Conservation (phyloP, 1,140 invertebrate species). For the Drosophila kohkoa region DNA sequence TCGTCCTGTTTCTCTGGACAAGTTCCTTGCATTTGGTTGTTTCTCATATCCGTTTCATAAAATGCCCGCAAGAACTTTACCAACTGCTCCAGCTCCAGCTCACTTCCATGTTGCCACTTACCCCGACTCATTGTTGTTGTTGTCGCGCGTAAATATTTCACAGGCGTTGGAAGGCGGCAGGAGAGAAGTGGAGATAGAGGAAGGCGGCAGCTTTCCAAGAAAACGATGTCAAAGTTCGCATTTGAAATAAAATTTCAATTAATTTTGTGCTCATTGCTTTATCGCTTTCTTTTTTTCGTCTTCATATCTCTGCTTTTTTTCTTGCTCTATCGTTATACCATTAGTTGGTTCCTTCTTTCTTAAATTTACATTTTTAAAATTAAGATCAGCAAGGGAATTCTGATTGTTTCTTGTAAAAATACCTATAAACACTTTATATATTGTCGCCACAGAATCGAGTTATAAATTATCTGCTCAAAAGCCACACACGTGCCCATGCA, state of each 20-base stretch:
- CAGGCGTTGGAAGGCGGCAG: slow-evolving; percentile 39
- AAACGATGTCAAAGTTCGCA: slow-evolving; percentile 68
- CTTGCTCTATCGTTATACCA: slow-evolving; percentile 2
- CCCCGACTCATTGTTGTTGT: slow-evolving; percentile 30
- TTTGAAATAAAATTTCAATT: slow-evolving; percentile 75
- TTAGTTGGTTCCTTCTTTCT: slow-evolving; percentile 1
- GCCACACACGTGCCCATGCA: slow-evolving; percentile 56
- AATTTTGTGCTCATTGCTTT: slow-evolving; percentile 51
- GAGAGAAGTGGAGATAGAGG: slow-evolving; percentile 4
- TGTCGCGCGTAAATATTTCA: slow-evolving; percentile 56
- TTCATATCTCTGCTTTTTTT: neutral
- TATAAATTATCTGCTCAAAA: slow-evolving; percentile 50
- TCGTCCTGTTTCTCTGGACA: slow-evolving; percentile 22
- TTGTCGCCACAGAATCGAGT: slow-evolving; percentile 17
- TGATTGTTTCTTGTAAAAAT: neutral
- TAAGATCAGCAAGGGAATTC: neutral
- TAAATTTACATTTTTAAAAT: slow-evolving; percentile 28
- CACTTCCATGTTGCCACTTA: slow-evolving; percentile 7
- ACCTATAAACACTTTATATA: neutral
- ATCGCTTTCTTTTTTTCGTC: neutral
- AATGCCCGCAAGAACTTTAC: slow-evolving; percentile 69
- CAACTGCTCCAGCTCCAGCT: slow-evolving; percentile 10
- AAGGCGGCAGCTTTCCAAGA: slow-evolving; percentile 46
- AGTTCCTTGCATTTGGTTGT: slow-evolving; percentile 67
- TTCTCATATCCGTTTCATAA: slow-evolving; percentile 81